A percentile compares a stretch with the other conserved stretches of the same genome.
These are phyloP conservation scores for Axinella damicornis DNA, from an alignment of 37 sponge, comb jelly and placozoan genomes.

Conservation along the genomic window DNA sequence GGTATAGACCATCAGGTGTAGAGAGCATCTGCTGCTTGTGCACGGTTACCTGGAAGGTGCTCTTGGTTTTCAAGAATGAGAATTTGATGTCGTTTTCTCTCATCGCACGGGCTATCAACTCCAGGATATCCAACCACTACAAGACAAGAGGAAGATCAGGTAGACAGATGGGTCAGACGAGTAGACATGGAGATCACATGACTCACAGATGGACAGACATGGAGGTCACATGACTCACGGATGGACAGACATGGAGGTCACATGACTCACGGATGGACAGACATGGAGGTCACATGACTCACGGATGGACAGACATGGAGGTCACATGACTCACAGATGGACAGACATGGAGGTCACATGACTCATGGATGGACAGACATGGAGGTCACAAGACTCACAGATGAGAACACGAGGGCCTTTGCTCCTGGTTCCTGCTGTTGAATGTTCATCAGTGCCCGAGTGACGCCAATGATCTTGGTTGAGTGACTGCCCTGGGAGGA, in stretches of 20 bases:
- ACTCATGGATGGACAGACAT: conserved; percentile 87
- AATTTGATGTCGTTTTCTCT: conserved; percentile 41
- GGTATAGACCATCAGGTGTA: too few relatives aligned
- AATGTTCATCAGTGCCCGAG: conserved; percentile 38
- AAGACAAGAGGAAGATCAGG: neutral
- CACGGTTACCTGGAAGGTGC: conserved; percentile 35
- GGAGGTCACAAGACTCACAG: conserved; percentile 48
- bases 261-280: conserved; percentile 76
- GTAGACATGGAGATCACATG: neutral
- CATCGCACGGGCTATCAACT: conserved; percentile 42
- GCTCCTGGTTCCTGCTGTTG: conserved; percentile 43
- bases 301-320: conserved; percentile 7
- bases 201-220: conserved; percentile 83
- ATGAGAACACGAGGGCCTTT: conserved; percentile 85
- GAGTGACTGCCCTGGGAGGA: conserved; percentile 72
- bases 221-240: conserved; percentile 47
- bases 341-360: conserved; percentile 49
- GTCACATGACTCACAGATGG: conserved; percentile 60
- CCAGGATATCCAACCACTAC: conserved; percentile 68
- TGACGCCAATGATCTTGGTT: conserved; percentile 74
- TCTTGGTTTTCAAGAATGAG: neutral
- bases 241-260: conserved; percentile 77
- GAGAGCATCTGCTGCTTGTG: neutral
- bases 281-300: conserved; percentile 42
- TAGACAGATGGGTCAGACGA: neutral